Evolutionary conservation across 2,797 vertebrate genomes (phyloP).

Genomic region (Pitangus sulphuratus): DNA sequence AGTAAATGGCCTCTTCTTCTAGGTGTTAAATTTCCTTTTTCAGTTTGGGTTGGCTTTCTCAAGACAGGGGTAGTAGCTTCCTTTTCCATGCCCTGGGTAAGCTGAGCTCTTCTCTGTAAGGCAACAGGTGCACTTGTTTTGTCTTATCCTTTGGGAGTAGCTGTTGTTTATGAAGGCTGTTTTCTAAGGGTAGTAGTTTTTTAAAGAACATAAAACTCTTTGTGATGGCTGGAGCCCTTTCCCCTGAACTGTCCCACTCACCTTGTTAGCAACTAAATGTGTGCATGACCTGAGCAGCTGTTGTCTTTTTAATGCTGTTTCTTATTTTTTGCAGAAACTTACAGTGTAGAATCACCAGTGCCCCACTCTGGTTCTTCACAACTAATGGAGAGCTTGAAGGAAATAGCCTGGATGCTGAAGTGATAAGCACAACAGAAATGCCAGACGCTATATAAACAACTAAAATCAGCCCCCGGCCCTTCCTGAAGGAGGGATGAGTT

Average conservation of each 20-base stretch:
- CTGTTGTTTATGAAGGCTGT: not conserved
- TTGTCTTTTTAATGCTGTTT: not conserved
- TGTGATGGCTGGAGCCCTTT: not conserved
- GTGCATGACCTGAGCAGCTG: not conserved
- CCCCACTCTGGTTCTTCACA: not conserved
- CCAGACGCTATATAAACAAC: constrained; percentile 24
- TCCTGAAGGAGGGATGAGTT: not conserved
- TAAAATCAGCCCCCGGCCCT: not conserved
- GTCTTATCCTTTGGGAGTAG: not conserved
- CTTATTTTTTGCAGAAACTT: not conserved
- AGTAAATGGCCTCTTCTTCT: not conserved
- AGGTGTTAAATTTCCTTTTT: not conserved
- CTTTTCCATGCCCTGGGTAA: not conserved
- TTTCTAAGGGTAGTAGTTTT: not conserved
- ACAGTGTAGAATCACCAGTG: not conserved
- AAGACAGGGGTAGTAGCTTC: not conserved
- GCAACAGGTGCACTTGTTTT: not conserved
- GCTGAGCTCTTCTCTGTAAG: not conserved
- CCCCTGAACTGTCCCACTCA: not conserved
- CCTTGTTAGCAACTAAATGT: not conserved
- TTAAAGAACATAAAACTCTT: not conserved
- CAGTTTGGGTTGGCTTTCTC: not conserved
- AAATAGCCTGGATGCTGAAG: not conserved
- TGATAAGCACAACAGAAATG: not conserved
- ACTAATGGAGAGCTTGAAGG: not conserved